Evolutionary conservation across 2,797 vertebrate species (phyloP).

Genomic region (Chromis chromis): DNA sequence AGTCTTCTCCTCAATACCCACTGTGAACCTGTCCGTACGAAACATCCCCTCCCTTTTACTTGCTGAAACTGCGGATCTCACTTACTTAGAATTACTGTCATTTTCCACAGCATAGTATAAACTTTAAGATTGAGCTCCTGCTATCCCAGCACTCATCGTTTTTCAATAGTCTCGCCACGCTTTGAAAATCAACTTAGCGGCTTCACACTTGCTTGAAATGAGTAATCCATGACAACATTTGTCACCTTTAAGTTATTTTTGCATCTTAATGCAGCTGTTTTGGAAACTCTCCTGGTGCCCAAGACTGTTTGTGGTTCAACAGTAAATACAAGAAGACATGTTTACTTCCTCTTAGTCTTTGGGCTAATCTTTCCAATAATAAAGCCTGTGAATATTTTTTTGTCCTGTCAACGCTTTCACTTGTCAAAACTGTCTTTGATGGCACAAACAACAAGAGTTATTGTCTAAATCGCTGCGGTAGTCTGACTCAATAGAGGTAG

Average conservation of each 20-base stretch:
- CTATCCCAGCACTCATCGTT: neutral
- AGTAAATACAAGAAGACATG: neutral
- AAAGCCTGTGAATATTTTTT: neutral
- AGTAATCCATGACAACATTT: constrained; percentile 19
- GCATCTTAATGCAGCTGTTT: neutral
- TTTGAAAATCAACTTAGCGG: neutral
- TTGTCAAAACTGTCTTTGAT: neutral
- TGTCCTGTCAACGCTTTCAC: neutral
- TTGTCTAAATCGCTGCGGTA: too few relatives aligned
- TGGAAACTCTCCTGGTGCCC: neutral
- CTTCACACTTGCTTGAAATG: neutral
- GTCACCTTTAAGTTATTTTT: neutral
- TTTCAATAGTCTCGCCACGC: neutral
- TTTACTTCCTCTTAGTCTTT: neutral
- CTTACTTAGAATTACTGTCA: neutral
- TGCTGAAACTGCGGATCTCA: neutral
- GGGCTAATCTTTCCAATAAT: neutral
- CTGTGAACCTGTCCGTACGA: neutral
- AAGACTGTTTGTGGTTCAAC: neutral
- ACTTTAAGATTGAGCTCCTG: neutral
- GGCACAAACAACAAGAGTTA: too few relatives aligned
- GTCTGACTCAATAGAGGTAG: too few relatives aligned
- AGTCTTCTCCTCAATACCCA: neutral
- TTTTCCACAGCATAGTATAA: neutral
- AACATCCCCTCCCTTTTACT: neutral